phyloP scores from a whole-genome alignment of 2,888 invertebrate genomes.

The Crematogaster levior region DNA sequence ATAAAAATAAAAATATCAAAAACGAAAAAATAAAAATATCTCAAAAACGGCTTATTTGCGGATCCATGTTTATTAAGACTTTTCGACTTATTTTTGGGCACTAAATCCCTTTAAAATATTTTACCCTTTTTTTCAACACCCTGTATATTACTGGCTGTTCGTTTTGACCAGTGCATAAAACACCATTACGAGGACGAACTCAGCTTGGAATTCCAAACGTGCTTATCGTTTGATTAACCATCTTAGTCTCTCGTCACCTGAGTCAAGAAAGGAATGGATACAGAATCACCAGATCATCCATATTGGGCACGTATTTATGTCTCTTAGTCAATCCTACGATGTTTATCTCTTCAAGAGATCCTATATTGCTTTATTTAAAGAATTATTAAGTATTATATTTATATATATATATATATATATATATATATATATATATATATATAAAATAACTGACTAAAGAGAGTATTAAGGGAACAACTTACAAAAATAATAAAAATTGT shows the following conservation, averaged over 20 bases:
- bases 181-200: slow-evolving; percentile 58
- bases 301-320: slow-evolving; percentile 22
- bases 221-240: slow-evolving; percentile 73
- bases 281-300: slow-evolving; percentile 55
- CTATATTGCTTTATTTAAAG: not conserved
- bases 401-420: no score
- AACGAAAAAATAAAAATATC: no score
- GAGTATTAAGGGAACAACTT: not conserved
- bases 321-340: not conserved
- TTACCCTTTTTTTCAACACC: no score
- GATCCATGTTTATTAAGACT: no score
- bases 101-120: no score
- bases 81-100: no score
- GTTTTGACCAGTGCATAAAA: slow-evolving; percentile 39
- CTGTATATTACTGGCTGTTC: slow-evolving; percentile 33
- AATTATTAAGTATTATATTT: not conserved
- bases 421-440: no score
- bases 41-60: no score
- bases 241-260: slow-evolving; percentile 64
- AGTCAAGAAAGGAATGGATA: slow-evolving; percentile 55
- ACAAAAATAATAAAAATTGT: not conserved
- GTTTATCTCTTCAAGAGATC: not conserved
- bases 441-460: not conserved
- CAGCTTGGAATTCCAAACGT: slow-evolving; percentile 71
- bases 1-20: no score